These are phyloP conservation scores for Phocides pigmalion DNA, from an alignment of 1,140 invertebrate genomes.

Conservation along the genomic window DNA sequence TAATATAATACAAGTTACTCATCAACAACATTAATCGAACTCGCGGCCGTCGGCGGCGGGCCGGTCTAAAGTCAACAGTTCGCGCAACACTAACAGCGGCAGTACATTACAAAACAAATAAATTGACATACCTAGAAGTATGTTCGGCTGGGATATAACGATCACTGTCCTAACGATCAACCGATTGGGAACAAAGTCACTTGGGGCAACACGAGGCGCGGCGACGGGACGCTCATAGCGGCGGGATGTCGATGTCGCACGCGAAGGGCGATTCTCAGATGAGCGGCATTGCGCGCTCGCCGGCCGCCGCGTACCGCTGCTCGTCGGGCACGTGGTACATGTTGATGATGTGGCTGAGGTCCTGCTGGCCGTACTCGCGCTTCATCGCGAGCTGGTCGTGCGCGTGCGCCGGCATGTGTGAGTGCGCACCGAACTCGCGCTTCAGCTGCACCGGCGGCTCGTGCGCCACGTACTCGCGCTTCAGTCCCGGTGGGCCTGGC, in stretches of 20 bases:
- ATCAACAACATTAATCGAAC: constrained; percentile 80
- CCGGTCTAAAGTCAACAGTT: constrained; percentile 65
- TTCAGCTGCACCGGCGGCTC: constrained; percentile 87
- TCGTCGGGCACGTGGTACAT: constrained; percentile 86
- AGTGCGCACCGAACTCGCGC: constrained; percentile 91
- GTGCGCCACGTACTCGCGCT: constrained; percentile 87
- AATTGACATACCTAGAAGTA: constrained; percentile 79
- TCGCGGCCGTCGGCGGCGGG: constrained; percentile 55
- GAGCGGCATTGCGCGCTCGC: constrained; percentile 81
- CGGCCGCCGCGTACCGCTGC: constrained; percentile 76
- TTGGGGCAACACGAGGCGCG: constrained; percentile 49
- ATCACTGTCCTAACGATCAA: constrained; percentile 68
- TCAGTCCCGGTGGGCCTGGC: constrained; percentile 86
- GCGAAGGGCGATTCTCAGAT: constrained; percentile 84
- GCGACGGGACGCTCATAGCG: constrained; percentile 77
- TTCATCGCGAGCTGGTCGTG: constrained; percentile 86
- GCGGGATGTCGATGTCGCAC: constrained; percentile 84
- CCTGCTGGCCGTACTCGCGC: constrained; percentile 87
- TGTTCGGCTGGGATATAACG: constrained; percentile 67
- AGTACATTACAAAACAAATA: constrained; percentile 75
- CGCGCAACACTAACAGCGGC: constrained; percentile 70
- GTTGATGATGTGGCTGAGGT: constrained; percentile 86
- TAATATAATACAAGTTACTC: constrained; percentile 80
- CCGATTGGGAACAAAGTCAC: constrained; percentile 65
- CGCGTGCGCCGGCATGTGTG: constrained; percentile 82